Evolutionary conservation across 1,140 invertebrate genomes (phyloP), one percentile per base, ranked within the genome.

Genomic region (Brachionus asplanchnoidis): DNA sequence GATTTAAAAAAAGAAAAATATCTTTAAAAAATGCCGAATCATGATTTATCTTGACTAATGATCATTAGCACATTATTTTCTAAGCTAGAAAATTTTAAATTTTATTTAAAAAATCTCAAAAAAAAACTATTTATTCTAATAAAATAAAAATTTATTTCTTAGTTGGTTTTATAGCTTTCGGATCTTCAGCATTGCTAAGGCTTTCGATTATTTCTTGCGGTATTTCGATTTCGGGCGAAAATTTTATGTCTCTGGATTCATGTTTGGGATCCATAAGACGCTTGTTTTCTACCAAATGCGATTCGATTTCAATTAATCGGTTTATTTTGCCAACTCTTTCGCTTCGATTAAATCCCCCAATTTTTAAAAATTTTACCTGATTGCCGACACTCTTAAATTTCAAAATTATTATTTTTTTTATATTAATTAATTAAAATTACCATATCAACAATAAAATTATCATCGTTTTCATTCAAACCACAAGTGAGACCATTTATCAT

Each of bases 391-490:
- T 26, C 79, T 82, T 14, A 68, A 65, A 65, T 14, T 65, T 40
- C 0, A 46, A 44, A 14, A 60, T 44, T 26, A 20, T n/a, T n/a
- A 32, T 42, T 17, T 7, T 36, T 20, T 65, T 14, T 36, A 23
- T 23, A 32, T 3, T 28, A 0, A 7, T 32, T 11, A 2, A 5
- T 36, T n/a, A 44, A 65, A 26, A 40, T 9, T 82, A 82, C 79
- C 79, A 82, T 44, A 82, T 82, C 79, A 44, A 44, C 79, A 5
- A 82, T 65, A 44, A 82, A 82, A 42, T 42, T 40, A 65, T 82
- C 79, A 68, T 68, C 32, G 8, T 26, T 82, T 82, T 82, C 79
- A 36, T 82, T 82, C 14, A 46, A 42, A 46, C 42, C 17, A 68
- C 50, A 82, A 20, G 2, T 26, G 6, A 82, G n/a, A 23, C 53